Conservation (phyloP, 2,113 vertebrate genomes). For the Oreocharis arfaki region DNA sequence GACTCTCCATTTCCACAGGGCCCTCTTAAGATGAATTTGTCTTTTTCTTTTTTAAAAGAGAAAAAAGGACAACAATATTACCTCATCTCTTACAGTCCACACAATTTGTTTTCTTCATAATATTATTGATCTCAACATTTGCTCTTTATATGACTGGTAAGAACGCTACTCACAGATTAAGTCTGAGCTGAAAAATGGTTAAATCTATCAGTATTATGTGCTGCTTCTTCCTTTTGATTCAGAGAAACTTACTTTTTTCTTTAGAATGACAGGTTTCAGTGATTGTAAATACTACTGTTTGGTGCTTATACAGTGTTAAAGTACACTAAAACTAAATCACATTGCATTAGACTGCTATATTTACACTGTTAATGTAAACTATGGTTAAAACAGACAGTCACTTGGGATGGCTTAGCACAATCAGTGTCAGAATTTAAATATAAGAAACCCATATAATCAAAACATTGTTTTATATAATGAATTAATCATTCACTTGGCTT, state of each 20-base stretch:
- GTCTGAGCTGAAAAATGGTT: not conserved
- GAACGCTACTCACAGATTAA: not conserved
- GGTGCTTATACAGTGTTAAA: not conserved
- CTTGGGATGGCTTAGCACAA: not conserved
- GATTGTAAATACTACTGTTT: not conserved
- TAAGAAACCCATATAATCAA: not conserved
- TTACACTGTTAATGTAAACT: not conserved
- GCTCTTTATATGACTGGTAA: not conserved
- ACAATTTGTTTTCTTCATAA: not conserved
- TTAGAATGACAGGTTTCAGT: not conserved
- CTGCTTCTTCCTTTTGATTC: not conserved
- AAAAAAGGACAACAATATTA: not conserved
- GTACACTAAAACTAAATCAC: not conserved
- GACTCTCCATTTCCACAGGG: not conserved
- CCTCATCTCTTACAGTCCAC: not conserved
- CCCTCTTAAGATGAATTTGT: not conserved
- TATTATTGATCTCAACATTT: not conserved
- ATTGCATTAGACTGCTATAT: not conserved
- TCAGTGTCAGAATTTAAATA: constrained; percentile 2
- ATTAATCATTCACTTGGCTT: constrained; percentile 5
- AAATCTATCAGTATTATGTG: not conserved
- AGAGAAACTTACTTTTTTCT: not conserved
- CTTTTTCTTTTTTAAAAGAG: not conserved
- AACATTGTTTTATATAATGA: constrained; percentile 18
- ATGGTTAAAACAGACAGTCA: not conserved